Conservation (phyloP, 1,140 invertebrate species). For the Drosophila nannoptera region DNA sequence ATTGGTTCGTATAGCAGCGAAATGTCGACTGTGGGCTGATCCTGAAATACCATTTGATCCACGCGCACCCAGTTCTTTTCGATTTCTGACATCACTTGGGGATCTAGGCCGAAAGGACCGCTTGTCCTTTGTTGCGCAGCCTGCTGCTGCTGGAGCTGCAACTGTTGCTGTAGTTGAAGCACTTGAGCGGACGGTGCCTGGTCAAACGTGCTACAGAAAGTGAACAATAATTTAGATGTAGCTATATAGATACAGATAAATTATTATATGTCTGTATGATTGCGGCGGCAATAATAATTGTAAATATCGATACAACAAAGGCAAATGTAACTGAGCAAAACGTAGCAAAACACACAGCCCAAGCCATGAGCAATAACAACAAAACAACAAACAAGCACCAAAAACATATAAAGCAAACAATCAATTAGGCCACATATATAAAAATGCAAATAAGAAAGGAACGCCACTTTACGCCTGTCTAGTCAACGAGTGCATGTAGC, state of each 20-base stretch:
- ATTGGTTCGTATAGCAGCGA: slow-evolving; percentile 81
- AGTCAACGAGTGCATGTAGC: slow-evolving; percentile 55
- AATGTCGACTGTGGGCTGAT: slow-evolving; percentile 80
- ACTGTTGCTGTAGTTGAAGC: slow-evolving; percentile 57
- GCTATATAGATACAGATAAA: slow-evolving; percentile 2
- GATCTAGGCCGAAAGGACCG: slow-evolving; percentile 86
- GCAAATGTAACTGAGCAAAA: slow-evolving; percentile 5
- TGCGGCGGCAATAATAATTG: slow-evolving; percentile 2
- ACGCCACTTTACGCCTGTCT: slow-evolving; percentile 77
- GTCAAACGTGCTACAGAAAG: slow-evolving; percentile 64
- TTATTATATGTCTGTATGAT: not conserved
- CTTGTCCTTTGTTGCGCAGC: slow-evolving; percentile 68
- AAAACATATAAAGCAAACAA: slow-evolving; percentile 27
- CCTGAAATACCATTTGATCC: slow-evolving; percentile 76
- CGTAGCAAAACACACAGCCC: slow-evolving; percentile 15
- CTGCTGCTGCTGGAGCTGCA: slow-evolving; percentile 57
- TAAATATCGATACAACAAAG: slow-evolving; percentile 13
- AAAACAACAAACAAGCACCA: slow-evolving; percentile 29
- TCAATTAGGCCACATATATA: slow-evolving; percentile 9
- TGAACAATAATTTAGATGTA: slow-evolving; percentile 5
- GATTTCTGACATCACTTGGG: slow-evolving; percentile 83
- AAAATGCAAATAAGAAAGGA: slow-evolving; percentile 41
- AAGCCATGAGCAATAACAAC: slow-evolving; percentile 9
- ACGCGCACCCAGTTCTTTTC: slow-evolving; percentile 79
- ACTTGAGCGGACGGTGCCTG: slow-evolving; percentile 63